phyloP scores from a whole-genome alignment of 2,113 vertebrate species.

The Poeciliopsis turrubarensis region DNA sequence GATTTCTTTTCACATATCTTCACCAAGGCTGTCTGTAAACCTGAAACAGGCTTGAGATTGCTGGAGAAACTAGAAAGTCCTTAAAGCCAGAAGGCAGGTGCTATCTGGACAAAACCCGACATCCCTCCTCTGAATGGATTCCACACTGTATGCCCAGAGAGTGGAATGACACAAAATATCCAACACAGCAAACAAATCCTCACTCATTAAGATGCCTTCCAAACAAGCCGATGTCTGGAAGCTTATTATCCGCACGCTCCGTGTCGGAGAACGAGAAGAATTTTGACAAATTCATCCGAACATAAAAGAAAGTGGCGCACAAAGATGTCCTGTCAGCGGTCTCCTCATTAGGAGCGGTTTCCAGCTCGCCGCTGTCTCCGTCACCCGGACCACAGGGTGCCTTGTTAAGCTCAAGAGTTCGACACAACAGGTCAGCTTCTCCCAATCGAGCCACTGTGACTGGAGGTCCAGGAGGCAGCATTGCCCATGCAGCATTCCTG shows the following conservation, averaged over 20 bases:
- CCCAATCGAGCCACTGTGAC: conserved; percentile 47
- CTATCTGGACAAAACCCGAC: background rate
- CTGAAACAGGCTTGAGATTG: no score
- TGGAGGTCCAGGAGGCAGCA: conserved; percentile 41
- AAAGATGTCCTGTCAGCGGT: conserved; percentile 48
- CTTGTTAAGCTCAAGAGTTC: conserved; percentile 52
- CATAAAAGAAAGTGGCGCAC: conserved; percentile 47
- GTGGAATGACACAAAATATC: background rate
- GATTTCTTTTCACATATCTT: no score
- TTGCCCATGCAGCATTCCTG: conserved; percentile 8
- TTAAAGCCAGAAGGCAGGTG: background rate
- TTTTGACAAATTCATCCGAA: conserved; percentile 43
- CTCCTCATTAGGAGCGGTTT: conserved; percentile 63
- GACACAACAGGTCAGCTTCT: conserved; percentile 28
- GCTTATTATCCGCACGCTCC: conserved; percentile 38
- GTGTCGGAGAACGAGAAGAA: conserved; percentile 23
- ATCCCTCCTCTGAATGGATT: background rate
- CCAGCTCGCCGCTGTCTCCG: conserved; percentile 64
- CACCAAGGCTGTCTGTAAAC: no score
- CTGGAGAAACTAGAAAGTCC: background rate
- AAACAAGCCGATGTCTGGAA: conserved; percentile 16
- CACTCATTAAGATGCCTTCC: conserved; percentile 15
- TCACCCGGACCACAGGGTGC: conserved; percentile 49
- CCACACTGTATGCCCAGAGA: conserved; percentile 10
- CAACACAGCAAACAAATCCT: conserved; percentile 9